Evolutionary conservation across 2,797 vertebrate genomes (phyloP), one percentile per base, ranked within the genome.

Genomic region (Esox lucius): DNA sequence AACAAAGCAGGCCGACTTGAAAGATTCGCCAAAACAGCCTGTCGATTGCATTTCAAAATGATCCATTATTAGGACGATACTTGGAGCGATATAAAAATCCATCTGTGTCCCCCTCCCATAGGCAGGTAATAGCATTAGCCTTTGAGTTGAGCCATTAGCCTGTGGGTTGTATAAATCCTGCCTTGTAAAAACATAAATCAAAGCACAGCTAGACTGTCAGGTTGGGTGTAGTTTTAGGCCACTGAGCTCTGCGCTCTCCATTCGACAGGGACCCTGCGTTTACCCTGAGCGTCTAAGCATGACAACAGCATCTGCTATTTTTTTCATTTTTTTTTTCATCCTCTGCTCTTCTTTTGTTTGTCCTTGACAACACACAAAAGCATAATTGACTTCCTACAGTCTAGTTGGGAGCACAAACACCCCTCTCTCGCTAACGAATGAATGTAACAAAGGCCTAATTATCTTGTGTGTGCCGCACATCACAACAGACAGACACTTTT

Each of bases 61-160:
- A 91, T 91, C 85, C 76, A 16, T 91, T 87, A 81, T 80, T 80
- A 74, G 77, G 84, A 81, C 74, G 77, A 79, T 48, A 70, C 76
- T 56, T 39, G 72, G 68, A 39, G 80, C 73, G 71, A 75, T 70
- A 79, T 82, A 73, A 78, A 84, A 86, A 87, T 92, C 87, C 81
- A 87, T 91, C 86, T 89, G 78, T 79, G 78, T 92, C 89, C 80
- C 82, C 88, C 87, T 83, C 78, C 78, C 78, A 74, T 77, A 84
- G 86, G 78, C 83, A 85, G 83, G 84, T 91, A 91, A 93, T 87
- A 82, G 83, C 75, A 88, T 92, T 91, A 91, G 87, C 87, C 86
- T 91, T 90, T 91, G 83, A 86, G 56, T 74, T 35, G 64, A 77
- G 80, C 80, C 70, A 76, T 84, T 86, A 81, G 78, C 72, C 72